phyloP scores from a whole-genome alignment of 1,140 invertebrate species.

The Chironomus tepperi region DNA sequence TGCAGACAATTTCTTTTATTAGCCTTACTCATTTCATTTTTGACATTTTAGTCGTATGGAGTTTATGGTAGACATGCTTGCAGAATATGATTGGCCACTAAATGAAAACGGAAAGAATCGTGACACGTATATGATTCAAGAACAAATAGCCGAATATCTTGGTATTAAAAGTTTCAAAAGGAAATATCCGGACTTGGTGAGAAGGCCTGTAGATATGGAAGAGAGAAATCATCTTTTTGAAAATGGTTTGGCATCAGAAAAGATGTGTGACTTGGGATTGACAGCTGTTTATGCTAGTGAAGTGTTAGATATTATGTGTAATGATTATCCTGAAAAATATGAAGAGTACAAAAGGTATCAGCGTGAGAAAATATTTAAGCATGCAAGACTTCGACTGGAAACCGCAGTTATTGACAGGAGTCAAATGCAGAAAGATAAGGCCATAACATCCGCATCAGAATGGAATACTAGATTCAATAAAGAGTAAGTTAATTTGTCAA shows the following conservation, averaged over 20 bases:
- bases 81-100: slow-evolving; percentile 90
- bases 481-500: slow-evolving; percentile 37
- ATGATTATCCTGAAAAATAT: slow-evolving; percentile 91
- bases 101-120: slow-evolving; percentile 48
- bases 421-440: slow-evolving; percentile 74
- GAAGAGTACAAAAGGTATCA: slow-evolving; percentile 82
- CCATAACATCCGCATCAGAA: slow-evolving; percentile 73
- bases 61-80: slow-evolving; percentile 76
- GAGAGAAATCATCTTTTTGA: slow-evolving; percentile 82
- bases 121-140: slow-evolving; percentile 78
- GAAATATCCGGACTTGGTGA: slow-evolving; percentile 83
- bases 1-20: not conserved
- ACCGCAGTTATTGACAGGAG: slow-evolving; percentile 45
- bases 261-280: slow-evolving; percentile 85
- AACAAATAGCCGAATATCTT: slow-evolving; percentile 79
- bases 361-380: slow-evolving; percentile 57
- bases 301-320: slow-evolving; percentile 88
- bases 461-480: slow-evolving; percentile 85
- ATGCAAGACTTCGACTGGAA: slow-evolving; percentile 39
- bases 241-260: slow-evolving; percentile 77
- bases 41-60: slow-evolving; percentile 47
- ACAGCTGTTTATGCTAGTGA: slow-evolving; percentile 86
- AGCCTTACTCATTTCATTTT: slow-evolving; percentile 26
- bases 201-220: slow-evolving; percentile 77
- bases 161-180: slow-evolving; percentile 92